Evolutionary conservation across 2,888 invertebrate genomes (phyloP).

Genomic region (Apotomis betuletana): DNA sequence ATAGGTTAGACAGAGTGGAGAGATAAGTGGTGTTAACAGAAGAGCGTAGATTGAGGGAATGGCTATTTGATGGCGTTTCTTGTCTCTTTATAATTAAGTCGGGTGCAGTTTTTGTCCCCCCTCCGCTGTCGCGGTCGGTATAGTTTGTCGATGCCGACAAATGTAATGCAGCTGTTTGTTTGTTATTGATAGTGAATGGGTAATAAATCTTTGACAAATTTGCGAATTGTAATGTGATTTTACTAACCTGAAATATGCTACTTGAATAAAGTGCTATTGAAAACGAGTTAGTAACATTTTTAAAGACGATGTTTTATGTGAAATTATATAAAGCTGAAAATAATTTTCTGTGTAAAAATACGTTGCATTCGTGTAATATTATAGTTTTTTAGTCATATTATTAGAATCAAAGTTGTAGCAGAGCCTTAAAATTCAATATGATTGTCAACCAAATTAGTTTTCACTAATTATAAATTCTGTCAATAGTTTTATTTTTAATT

Average conservation of each 20-base stretch:
- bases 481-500: too few species aligned
- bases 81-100: slow-evolving; percentile 84
- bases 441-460: too few species aligned
- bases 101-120: slow-evolving; percentile 81
- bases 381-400: too few species aligned
- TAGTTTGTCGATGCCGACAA: slow-evolving; percentile 36
- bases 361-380: too few species aligned
- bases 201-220: slow-evolving; percentile 32
- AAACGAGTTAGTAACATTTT: slow-evolving; percentile 19
- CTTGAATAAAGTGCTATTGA: slow-evolving; percentile 26
- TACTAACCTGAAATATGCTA: slow-evolving; percentile 14
- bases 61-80: slow-evolving; percentile 83
- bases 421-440: too few species aligned
- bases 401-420: too few species aligned
- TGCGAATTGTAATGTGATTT: slow-evolving; percentile 30
- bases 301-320: neutral
- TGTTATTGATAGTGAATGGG: slow-evolving; percentile 32
- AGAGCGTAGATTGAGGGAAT: slow-evolving; percentile 83
- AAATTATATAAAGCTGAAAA: too few species aligned
- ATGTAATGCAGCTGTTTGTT: slow-evolving; percentile 41
- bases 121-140: slow-evolving; percentile 46
- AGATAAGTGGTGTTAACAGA: slow-evolving; percentile 75
- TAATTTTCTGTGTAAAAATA: too few species aligned
- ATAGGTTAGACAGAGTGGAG: slow-evolving; percentile 57
- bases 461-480: too few species aligned